Evolutionary conservation across 2,888 invertebrate genomes (phyloP).

Genomic region (Vesta saturnalis): DNA sequence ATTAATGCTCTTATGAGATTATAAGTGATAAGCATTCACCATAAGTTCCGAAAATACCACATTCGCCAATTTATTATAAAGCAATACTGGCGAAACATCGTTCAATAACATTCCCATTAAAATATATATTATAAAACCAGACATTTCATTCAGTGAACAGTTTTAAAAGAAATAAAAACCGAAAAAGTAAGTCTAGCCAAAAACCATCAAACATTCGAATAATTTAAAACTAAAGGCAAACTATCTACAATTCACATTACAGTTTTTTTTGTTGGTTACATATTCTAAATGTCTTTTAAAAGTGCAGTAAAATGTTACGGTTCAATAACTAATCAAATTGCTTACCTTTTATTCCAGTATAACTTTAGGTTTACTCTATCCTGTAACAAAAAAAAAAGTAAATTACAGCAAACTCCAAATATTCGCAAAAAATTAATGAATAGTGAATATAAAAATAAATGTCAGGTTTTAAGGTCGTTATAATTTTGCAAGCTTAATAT

Average conservation of each 20-base stretch:
- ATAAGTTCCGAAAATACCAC: too few species aligned
- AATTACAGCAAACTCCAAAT: too few species aligned
- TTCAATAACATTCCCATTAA: too few species aligned
- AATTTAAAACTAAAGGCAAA: slow-evolving; percentile 23
- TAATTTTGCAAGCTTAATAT: background rate
- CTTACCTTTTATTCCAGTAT: background rate
- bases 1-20: too few species aligned
- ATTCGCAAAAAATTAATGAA: background rate
- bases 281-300: slow-evolving; percentile 11
- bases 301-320: slow-evolving; percentile 12
- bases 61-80: too few species aligned
- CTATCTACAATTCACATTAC: background rate
- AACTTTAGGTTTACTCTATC: background rate
- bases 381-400: background rate
- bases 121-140: too few species aligned
- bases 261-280: slow-evolving; percentile 8
- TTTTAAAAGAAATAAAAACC: background rate
- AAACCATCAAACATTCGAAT: slow-evolving; percentile 23
- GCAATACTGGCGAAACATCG: too few species aligned
- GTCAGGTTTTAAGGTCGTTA: too few species aligned
- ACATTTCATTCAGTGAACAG: background rate
- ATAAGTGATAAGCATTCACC: too few species aligned
- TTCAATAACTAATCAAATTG: background rate
- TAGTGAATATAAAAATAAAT: too few species aligned
- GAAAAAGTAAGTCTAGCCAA: slow-evolving; percentile 22